Conservation (phyloP, 2,113 vertebrate genomes). For the Urocitellus parryii region DNA sequence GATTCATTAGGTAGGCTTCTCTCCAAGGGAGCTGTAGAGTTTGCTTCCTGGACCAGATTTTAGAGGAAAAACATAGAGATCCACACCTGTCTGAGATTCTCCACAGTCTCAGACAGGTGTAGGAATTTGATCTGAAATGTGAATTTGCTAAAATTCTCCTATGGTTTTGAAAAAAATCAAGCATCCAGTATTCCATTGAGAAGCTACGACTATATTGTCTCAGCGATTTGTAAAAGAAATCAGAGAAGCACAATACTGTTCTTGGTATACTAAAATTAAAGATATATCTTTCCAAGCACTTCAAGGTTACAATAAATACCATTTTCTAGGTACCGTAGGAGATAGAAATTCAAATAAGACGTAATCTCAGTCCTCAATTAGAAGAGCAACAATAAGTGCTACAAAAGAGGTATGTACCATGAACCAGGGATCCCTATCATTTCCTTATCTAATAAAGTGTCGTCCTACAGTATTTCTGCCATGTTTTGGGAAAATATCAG, state of each 20-base stretch:
- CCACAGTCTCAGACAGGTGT: not conserved
- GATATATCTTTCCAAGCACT: not conserved
- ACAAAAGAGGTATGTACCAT: not conserved
- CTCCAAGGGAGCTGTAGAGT: not conserved
- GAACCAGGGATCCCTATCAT: not conserved
- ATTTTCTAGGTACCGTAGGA: not conserved
- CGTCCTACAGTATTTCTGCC: not conserved
- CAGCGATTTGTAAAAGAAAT: not conserved
- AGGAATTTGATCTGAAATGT: not conserved
- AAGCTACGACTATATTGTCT: not conserved
- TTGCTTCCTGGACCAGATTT: not conserved
- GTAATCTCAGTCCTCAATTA: not conserved
- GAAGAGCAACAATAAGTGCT: not conserved
- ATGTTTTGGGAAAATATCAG: constrained; percentile 4
- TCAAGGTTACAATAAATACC: not conserved
- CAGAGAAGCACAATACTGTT: not conserved
- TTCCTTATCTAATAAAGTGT: not conserved
- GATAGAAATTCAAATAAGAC: not conserved
- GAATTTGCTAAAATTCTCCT: not conserved
- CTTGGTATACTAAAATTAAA: not conserved
- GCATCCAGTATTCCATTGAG: not conserved
- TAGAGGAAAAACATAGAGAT: not conserved
- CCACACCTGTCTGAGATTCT: not conserved
- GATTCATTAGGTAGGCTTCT: not conserved
- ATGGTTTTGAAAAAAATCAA: not conserved